A percentile compares a stretch with the other conserved stretches of the same genome.
These are phyloP conservation scores for Scyliorhinus canicula DNA, from an alignment of 2,797 vertebrate species.

Conservation along the genomic window DNA sequence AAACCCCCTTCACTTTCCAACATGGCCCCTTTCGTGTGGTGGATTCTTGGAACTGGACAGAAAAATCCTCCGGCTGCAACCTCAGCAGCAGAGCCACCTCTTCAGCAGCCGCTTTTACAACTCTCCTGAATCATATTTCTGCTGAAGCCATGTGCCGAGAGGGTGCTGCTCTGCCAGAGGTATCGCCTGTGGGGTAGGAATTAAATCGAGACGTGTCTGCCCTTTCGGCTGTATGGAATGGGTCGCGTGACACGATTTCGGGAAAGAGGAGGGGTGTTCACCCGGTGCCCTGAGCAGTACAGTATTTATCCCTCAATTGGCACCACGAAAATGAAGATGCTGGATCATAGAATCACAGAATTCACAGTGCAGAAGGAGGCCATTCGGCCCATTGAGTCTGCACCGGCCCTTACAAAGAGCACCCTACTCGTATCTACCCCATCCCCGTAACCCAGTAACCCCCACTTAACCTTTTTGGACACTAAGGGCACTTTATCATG, in stretches of 20 bases:
- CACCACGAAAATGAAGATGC: too few relatives aligned
- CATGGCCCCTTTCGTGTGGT: not conserved
- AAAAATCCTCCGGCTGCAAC: not conserved
- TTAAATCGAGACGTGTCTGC: not conserved
- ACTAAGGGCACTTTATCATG: too few relatives aligned
- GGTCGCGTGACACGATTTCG: not conserved
- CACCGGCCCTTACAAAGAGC: too few relatives aligned
- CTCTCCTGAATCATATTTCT: not conserved
- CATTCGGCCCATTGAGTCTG: too few relatives aligned
- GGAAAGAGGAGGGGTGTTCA: not conserved
- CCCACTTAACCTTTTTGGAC: too few relatives aligned
- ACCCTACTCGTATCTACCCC: too few relatives aligned
- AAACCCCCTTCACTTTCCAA: not conserved
- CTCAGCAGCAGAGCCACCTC: not conserved
- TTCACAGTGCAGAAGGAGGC: too few relatives aligned
- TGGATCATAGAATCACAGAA: too few relatives aligned
- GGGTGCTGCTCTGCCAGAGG: not conserved
- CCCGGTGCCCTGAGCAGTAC: too few relatives aligned
- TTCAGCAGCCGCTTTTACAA: not conserved
- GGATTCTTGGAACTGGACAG: not conserved
- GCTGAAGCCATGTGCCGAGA: not conserved
- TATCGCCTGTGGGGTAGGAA: not conserved
- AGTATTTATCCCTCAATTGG: too few relatives aligned
- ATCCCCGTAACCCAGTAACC: too few relatives aligned
- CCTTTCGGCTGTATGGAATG: not conserved